Base-by-base conservation (phyloP, 2,113 vertebrate genomes). In the Protobothrops flavoviridis region DNA sequence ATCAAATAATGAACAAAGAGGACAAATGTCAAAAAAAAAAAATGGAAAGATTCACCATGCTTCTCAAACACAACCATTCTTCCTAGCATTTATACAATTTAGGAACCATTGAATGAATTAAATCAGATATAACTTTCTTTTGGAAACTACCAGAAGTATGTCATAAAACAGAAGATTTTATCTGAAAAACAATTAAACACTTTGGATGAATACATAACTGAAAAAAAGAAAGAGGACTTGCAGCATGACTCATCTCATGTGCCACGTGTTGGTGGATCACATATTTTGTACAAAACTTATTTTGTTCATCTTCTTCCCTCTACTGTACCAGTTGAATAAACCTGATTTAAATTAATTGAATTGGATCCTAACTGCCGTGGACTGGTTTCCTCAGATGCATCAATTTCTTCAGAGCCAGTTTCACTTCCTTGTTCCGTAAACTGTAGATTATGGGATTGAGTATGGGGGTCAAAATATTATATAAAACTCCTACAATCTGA, bases 361-460 rank as follows among this genome's bases (percentile, higher is more conserved):
- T 74, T 33, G n/a, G 69, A 74, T 74, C 12, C 69, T 20, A 81
- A 81, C 69, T 39, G 5, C n/a, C 6, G 3, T 39, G 69, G 69
- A 39, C 69, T 6, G 39, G n/a, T 74, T 39, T 39, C 15, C 15
- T 74, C n/a, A 81, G 33, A 39, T 17, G 2, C 5, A 94, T 91
- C 26, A 55, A 86, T 39, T 93, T 96, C 48, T 59, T 93, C 50
- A 97, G 89, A 6, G 96, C 91, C 0, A 5, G 24, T 90, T 96
- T 96, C 12, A 97, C 91, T 48, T 97, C 96, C 81, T 96, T 96
- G 64, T 97, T 97, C 91, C 96, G 91, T 24, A 97, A 91, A 17
- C 96, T 97, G 91, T 97, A 97, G 21, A 97, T 97, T 26, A 97
- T 94, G 20, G 96, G 96, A 17, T 96, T 97, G 24, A 97, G 93